phyloP scores from a whole-genome alignment of 2,888 invertebrate genomes.

The Monoplex corrugatus region DNA sequence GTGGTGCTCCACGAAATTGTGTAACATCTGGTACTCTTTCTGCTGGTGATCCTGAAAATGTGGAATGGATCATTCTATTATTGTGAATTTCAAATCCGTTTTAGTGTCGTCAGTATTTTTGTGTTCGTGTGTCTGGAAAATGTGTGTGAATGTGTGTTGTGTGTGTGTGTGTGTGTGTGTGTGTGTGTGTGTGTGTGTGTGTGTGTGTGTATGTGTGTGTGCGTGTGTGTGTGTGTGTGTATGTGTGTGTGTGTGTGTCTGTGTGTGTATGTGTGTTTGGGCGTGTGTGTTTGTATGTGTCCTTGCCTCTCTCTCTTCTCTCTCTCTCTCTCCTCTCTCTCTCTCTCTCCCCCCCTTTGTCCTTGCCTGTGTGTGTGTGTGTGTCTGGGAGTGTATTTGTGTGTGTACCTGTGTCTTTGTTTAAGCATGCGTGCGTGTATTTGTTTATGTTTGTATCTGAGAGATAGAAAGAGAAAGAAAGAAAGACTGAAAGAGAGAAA shows the following conservation, averaged over 20 bases:
- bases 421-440: background rate
- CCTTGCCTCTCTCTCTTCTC: background rate
- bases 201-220: slow-evolving; percentile 27
- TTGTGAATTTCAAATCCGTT: background rate
- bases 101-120: background rate
- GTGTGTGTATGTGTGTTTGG: background rate
- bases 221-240: slow-evolving; percentile 13
- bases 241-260: slow-evolving; percentile 38
- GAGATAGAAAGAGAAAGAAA: background rate
- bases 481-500: background rate
- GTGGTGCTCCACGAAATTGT: slow-evolving; percentile 72
- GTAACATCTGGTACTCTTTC: slow-evolving; percentile 72
- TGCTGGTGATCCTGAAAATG: slow-evolving; percentile 71
- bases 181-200: background rate
- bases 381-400: too few relatives aligned
- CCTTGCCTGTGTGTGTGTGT: background rate
- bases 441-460: too few relatives aligned
- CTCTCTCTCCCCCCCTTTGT: background rate
- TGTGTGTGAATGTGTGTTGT: background rate
- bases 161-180: background rate
- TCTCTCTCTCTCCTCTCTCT: background rate
- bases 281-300: background rate
- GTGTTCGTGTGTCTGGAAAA: background rate
- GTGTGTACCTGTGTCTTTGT: background rate
- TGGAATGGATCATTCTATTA: background rate